Percentiles rank a stretch among this genome's conserved stretches.
These are phyloP conservation scores for Eonycteris spelaea DNA, from an alignment of 2,113 vertebrate species.

Conservation along the genomic window DNA sequence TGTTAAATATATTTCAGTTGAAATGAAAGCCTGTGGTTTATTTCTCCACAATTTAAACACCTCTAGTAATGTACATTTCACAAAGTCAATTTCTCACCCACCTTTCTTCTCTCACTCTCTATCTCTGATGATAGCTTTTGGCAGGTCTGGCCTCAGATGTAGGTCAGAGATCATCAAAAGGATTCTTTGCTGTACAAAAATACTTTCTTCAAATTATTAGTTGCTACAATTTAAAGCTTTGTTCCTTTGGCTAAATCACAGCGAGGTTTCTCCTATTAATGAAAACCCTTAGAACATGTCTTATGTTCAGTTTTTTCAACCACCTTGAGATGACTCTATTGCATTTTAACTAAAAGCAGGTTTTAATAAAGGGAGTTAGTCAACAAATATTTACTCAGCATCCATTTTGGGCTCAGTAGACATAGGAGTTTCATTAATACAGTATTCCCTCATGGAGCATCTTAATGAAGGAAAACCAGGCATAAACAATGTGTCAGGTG, in stretches of 20 bases:
- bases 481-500: neutral
- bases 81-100: neutral
- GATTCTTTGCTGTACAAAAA: neutral
- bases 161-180: slow-evolving; percentile 27
- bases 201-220: neutral
- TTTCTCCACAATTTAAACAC: neutral
- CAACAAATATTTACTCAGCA: neutral
- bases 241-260: neutral
- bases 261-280: neutral
- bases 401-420: neutral
- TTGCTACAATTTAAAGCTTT: neutral
- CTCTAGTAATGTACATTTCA: neutral
- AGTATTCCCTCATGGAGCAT: neutral
- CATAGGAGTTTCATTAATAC: neutral
- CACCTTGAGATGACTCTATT: neutral
- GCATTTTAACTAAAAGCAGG: slow-evolving; percentile 1
- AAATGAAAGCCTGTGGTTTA: neutral
- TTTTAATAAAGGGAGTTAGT: slow-evolving; percentile 31
- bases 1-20: neutral
- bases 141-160: neutral
- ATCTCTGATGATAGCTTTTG: neutral
- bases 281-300: neutral
- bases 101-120: neutral
- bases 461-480: neutral
- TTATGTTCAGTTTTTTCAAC: neutral